phyloP scores from a whole-genome alignment of 2,888 invertebrate species.

The Erebia ligea region DNA sequence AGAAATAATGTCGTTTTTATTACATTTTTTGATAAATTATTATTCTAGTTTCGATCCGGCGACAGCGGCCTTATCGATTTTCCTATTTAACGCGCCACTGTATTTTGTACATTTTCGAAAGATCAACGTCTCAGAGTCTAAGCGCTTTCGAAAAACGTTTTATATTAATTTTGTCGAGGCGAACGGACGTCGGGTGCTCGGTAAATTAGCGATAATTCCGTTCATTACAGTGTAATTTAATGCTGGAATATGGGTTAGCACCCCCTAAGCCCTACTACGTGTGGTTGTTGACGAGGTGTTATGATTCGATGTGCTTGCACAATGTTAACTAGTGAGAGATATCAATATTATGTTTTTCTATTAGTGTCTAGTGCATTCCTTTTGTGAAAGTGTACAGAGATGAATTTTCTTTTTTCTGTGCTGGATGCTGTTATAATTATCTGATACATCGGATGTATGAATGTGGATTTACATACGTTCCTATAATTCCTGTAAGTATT shows the following conservation, averaged over 20 bases:
- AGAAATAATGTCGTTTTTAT: conserved; percentile 83
- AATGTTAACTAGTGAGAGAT: conserved; percentile 51
- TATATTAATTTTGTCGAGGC: conserved; percentile 72
- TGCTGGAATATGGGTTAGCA: conserved; percentile 80
- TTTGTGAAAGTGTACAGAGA: conserved; percentile 64
- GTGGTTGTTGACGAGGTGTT: conserved; percentile 65
- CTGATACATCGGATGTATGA: conserved; percentile 31
- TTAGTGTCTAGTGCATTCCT: conserved; percentile 54
- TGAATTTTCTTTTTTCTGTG: conserved; percentile 70
- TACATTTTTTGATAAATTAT: conserved; percentile 83
- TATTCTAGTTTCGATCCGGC: conserved; percentile 77
- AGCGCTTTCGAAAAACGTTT: conserved; percentile 82
- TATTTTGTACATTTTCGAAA: conserved; percentile 80
- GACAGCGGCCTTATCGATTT: conserved; percentile 79
- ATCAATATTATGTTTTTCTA: conserved; percentile 64
- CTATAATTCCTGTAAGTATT: conserved; percentile 42
- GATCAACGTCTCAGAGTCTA: conserved; percentile 71
- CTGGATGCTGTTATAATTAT: conserved; percentile 58
- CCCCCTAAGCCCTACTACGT: conserved; percentile 51
- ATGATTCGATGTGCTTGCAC: conserved; percentile 56
- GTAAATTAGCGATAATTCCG: conserved; percentile 81
- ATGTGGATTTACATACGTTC: conserved; percentile 36
- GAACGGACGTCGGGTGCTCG: conserved; percentile 75
- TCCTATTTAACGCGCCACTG: conserved; percentile 77
- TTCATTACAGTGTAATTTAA: conserved; percentile 78